Evolutionary conservation across 23 tunicate species (phyloP), one percentile per base, ranked within the genome.

Genomic region (Halocynthia roretzi): DNA sequence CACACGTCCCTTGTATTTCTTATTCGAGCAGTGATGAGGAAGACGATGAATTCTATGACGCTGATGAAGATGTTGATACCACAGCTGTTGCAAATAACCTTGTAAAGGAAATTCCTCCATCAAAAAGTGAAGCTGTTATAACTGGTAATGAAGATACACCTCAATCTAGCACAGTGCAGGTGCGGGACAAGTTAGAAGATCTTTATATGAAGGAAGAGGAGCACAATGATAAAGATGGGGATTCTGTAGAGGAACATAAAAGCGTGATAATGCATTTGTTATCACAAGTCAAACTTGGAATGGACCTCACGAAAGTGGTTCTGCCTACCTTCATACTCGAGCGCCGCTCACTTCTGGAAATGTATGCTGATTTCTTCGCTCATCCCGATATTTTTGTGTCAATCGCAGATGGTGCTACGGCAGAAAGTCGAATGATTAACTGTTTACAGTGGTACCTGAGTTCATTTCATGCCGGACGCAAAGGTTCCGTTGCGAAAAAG

Each of bases 311-410:
- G 12, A 94, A 87, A 82, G 95, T 94, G 7, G 95, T 88, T 50
- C 82, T 94, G 49, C 99, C 99, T 53, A 94, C 96, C 6, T 94
- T 94, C 62, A 94, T 94, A 18, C 66, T 94, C 19, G 99, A 94
- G 82, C 71, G 95, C 53, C 76, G 96, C 21, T 88, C 96, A 14
- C 72, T 94, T 52, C 74, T 94, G 51, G 96, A 88, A 70, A 94
- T 94, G 99, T 94, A 94, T 66, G 94, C 99, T 48, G 99, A 94
- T 70, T 94, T 94, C 83, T 89, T 94, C 53, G 85, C 99, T 51
- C 99, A 94, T 67, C 79, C 91, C 19, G 99, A 94, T 56, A 5
- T 62, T 61, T 70, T 71, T 77, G 70, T 40, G 62, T 76, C 81
- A 55, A 91, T 89, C 52, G 86, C 91, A 7, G 80, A 84, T 8